Conservation (phyloP, 1,140 invertebrate genomes). For the Oedothorax gibbosus region DNA sequence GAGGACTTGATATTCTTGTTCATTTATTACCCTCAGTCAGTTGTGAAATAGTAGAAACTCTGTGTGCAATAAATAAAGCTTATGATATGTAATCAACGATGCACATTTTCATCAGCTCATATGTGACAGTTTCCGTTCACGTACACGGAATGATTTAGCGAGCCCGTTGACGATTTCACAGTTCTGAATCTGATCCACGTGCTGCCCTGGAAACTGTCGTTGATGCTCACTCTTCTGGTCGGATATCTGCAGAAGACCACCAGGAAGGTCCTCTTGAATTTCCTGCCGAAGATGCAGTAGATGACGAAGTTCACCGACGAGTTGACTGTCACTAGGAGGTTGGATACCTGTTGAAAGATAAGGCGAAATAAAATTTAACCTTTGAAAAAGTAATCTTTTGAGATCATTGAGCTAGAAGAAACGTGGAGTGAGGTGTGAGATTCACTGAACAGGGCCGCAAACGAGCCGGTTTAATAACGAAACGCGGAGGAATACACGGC, state of each 20-base stretch:
- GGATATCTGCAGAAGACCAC: slow-evolving; percentile 51
- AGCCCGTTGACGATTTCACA: slow-evolving; percentile 45
- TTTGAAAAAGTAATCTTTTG: too few relatives aligned
- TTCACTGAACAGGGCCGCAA: too few relatives aligned
- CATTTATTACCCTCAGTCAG: too few relatives aligned
- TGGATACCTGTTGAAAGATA: slow-evolving; percentile 67
- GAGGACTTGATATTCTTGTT: too few relatives aligned
- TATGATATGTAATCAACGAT: too few relatives aligned
- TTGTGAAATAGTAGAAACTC: too few relatives aligned
- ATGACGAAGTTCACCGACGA: slow-evolving; percentile 97
- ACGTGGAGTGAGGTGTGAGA: too few relatives aligned
- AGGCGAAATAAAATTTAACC: too few relatives aligned
- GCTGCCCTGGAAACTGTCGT: slow-evolving; percentile 50
- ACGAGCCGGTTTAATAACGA: too few relatives aligned
- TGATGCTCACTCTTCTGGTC: slow-evolving; percentile 2
- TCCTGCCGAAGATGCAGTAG: slow-evolving; percentile 96
- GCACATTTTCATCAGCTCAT: neutral
- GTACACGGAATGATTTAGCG: slow-evolving; percentile 43
- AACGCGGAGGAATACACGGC: too few relatives aligned
- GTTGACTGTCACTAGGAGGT: slow-evolving; percentile 95
- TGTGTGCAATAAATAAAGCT: too few relatives aligned
- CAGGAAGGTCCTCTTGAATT: slow-evolving; percentile 74
- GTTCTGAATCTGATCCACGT: slow-evolving; percentile 54
- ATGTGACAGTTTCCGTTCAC: slow-evolving; percentile 51
- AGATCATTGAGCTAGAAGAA: too few relatives aligned